Evolutionary conservation across 2,113 vertebrate species (phyloP), one percentile per base, ranked within the genome.

Genomic region (Nothoprocta perdicaria): DNA sequence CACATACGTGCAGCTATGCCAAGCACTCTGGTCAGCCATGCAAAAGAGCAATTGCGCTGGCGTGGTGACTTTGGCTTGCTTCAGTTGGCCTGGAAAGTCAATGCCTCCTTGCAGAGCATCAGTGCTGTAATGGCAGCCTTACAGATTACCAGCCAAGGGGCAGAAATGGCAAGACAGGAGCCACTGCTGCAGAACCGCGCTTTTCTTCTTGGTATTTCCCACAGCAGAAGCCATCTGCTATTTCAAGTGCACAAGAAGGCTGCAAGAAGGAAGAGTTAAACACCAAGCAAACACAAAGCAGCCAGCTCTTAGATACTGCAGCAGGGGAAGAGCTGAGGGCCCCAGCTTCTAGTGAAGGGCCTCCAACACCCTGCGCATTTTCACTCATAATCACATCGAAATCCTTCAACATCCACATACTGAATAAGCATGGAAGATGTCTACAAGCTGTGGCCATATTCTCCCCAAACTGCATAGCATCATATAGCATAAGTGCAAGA

Each of bases 121-220:
- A 14, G 46, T 6, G 1, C 50, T 24, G 21, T 7, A 22, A 22
- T 2, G 26, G 5, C 50, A 72, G 83, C 62, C 57, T 15, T 0
- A 0, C 0, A 1, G 65, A 5, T 21, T 46, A 69, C 22, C 62
- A 68, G 63, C 74, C 41, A 35, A 0, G 0, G 9, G 0, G 8
- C 77, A 15, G 38, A 9, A 1, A 24, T 9, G 61, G 21, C 35
- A 33, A 45, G 48, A 31, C 57, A 46, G 46, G 3, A 41, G 21
- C 8, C 11, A 5, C 69, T 18, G 7, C 73, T 52, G 7, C 4
- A 40, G 12, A 77, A 31, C 29, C 1, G 5, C 5, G 0, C 2
- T 22, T 14, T 55, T 33, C 43, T 27, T 12, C 27, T 6, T 0
- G 0, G 15, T 11, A 6, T 12, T 76, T 45, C 41, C 27, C 40